Conservation (phyloP, 2,888 invertebrate genomes). For the Polydrusus pterygomalis region DNA sequence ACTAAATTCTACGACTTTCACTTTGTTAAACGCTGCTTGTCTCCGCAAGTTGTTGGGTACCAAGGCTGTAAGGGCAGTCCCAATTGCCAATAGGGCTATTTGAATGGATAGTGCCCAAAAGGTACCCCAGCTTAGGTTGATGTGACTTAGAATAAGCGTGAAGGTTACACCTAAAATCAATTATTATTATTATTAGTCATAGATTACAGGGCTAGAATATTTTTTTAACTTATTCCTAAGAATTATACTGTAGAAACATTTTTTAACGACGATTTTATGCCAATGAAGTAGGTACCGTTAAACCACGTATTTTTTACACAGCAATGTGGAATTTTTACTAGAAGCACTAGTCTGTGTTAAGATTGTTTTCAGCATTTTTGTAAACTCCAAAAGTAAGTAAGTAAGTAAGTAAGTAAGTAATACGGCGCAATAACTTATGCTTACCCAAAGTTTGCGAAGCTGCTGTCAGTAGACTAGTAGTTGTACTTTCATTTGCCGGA, state of each 20-base stretch:
- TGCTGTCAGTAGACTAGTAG: conserved; percentile 62
- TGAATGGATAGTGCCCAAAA: conserved; percentile 61
- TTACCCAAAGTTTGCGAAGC: conserved; percentile 59
- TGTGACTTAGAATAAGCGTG: conserved; percentile 56
- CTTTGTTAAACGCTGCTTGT: conserved; percentile 61
- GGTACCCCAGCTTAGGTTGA: conserved; percentile 59
- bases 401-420: too few relatives aligned
- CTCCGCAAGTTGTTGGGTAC: conserved; percentile 61
- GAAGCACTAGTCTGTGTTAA: too few relatives aligned
- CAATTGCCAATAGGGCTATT: conserved; percentile 57
- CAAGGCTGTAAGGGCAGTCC: conserved; percentile 59
- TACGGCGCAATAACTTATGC: too few relatives aligned
- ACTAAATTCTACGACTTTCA: conserved; percentile 49
- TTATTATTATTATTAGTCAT: background rate
- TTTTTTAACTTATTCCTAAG: too few relatives aligned
- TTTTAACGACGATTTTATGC: too few relatives aligned
- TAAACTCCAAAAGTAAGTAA: too few relatives aligned
- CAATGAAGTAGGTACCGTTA: too few relatives aligned
- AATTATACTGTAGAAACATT: too few relatives aligned
- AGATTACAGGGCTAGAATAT: too few relatives aligned
- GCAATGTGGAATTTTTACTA: too few relatives aligned
- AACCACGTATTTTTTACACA: too few relatives aligned
- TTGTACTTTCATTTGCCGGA: conserved; percentile 63
- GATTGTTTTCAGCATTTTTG: too few relatives aligned
- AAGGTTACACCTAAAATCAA: conserved; percentile 58